phyloP scores from a whole-genome alignment of 2,113 vertebrate genomes.

The Mirounga angustirostris region DNA sequence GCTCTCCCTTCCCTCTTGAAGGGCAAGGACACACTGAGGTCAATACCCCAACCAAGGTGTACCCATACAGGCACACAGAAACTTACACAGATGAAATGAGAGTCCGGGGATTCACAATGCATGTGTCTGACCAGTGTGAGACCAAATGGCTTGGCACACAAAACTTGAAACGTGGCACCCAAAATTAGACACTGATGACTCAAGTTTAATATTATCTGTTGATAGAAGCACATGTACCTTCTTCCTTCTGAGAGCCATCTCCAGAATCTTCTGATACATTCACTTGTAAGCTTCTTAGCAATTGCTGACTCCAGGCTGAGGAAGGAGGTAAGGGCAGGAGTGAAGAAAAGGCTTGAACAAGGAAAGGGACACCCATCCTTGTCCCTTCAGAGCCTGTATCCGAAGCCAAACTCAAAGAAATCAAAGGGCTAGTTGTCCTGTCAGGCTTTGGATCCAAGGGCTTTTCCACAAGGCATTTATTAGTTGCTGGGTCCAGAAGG shows the following conservation, averaged over 20 bases:
- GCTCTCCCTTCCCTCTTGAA: neutral
- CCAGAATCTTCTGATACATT: neutral
- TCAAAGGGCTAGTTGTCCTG: neutral
- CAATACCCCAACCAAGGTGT: neutral
- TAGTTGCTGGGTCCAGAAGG: neutral
- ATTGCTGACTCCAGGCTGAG: neutral
- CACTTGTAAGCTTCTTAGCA: neutral
- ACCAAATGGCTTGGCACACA: neutral
- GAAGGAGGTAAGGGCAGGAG: neutral
- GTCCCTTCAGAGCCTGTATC: neutral
- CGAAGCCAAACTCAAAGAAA: neutral
- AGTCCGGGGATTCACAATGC: neutral
- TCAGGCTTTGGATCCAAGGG: neutral
- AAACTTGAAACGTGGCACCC: neutral
- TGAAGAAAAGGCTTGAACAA: neutral
- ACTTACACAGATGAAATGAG: neutral
- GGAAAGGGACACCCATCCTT: neutral
- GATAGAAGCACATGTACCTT: neutral
- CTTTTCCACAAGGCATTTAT: neutral
- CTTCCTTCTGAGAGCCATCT: neutral
- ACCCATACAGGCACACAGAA: neutral
- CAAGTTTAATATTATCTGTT: conserved; percentile 34
- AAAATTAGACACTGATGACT: conserved; percentile 26
- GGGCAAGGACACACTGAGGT: neutral
- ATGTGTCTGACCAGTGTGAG: neutral